Conservation (phyloP, 1,140 invertebrate species). For the Habropoda laboriosa region DNA sequence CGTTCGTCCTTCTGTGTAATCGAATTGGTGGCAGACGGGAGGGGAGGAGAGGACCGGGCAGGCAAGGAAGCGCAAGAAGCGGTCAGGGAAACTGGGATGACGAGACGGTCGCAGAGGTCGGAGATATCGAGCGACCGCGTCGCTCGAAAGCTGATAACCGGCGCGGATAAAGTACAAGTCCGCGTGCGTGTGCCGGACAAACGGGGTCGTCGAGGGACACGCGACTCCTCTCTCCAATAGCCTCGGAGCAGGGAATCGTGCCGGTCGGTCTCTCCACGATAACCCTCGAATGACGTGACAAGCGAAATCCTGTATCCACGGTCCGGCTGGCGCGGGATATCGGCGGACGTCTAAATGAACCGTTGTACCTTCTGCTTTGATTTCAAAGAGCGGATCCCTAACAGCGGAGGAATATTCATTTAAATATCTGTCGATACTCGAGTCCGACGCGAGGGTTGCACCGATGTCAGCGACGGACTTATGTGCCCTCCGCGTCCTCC, state of each 20-base stretch:
- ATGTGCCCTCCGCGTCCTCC: constrained; percentile 65
- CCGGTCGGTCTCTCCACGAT: constrained; percentile 60
- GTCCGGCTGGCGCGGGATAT: constrained; percentile 62
- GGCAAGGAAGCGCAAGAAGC: too few relatives aligned
- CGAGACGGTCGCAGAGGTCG: neutral
- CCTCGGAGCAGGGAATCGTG: constrained; percentile 47
- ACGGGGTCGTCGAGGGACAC: constrained; percentile 60
- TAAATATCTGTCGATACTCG: constrained; percentile 81
- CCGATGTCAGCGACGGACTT: constrained; percentile 72
- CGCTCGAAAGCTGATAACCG: constrained; percentile 13
- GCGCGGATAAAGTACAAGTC: constrained; percentile 44
- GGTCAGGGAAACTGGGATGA: neutral
- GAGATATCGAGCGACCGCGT: constrained; percentile 29
- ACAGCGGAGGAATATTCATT: constrained; percentile 79
- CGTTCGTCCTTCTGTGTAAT: too few relatives aligned
- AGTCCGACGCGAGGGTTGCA: constrained; percentile 65
- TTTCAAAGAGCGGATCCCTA: constrained; percentile 76
- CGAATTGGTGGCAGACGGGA: neutral
- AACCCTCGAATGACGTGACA: constrained; percentile 70
- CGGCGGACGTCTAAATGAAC: constrained; percentile 74
- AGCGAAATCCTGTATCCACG: constrained; percentile 70
- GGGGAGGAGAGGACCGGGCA: neutral
- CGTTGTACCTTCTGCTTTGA: constrained; percentile 73
- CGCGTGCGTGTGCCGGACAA: constrained; percentile 54
- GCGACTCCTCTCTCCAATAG: constrained; percentile 37